phyloP scores from a whole-genome alignment of 1,140 invertebrate genomes.

The Drosophila cardini region DNA sequence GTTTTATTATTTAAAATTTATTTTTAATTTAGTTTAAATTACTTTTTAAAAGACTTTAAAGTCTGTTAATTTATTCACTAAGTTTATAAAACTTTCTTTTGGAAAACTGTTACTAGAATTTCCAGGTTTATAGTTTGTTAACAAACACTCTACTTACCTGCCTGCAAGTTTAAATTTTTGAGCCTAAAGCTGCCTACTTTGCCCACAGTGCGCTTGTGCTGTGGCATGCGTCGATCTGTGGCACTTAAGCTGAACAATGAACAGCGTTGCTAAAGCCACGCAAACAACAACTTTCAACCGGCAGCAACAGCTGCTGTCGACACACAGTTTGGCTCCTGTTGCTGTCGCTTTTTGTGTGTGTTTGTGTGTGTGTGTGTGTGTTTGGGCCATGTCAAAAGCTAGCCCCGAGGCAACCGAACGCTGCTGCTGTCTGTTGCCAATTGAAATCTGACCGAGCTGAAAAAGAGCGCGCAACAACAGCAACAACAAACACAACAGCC shows the following conservation, averaged over 20 bases:
- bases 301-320: constrained; percentile 16
- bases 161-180: too few relatives aligned
- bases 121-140: too few relatives aligned
- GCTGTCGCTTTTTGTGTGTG: too few relatives aligned
- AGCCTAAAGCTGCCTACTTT: too few relatives aligned
- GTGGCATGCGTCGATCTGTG: constrained; percentile 48
- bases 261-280: constrained; percentile 66
- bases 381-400: constrained; percentile 39
- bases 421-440: constrained; percentile 22
- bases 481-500: constrained; percentile 15
- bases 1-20: too few relatives aligned
- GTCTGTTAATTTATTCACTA: too few relatives aligned
- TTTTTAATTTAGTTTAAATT: too few relatives aligned
- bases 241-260: constrained; percentile 76
- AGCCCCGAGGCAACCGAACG: constrained; percentile 20
- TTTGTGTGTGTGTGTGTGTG: not conserved
- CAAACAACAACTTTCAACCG: constrained; percentile 43
- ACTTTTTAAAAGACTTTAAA: too few relatives aligned
- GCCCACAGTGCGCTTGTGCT: too few relatives aligned
- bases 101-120: too few relatives aligned
- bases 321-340: constrained; percentile 10
- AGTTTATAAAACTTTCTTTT: too few relatives aligned
- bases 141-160: too few relatives aligned
- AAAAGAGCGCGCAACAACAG: constrained; percentile 23
- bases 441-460: constrained; percentile 51